phyloP scores from a whole-genome alignment of 2,113 vertebrate genomes.

The Gobio gobio region DNA sequence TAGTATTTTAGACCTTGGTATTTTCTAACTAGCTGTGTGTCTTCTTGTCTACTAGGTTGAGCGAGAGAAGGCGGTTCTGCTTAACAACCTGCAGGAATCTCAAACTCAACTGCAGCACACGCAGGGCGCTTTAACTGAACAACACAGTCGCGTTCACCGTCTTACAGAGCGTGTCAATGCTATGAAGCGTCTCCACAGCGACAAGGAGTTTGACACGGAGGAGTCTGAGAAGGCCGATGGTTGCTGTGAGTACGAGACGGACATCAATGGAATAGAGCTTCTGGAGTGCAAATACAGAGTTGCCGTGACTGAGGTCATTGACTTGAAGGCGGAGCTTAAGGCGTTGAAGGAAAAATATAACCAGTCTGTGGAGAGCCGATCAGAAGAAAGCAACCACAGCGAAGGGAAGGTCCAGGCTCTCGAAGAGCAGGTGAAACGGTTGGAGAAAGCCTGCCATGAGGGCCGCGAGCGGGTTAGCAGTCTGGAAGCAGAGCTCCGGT shows the following conservation, averaged over 20 bases:
- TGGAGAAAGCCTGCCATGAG: conserved; percentile 86
- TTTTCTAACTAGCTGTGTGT: conserved; percentile 7
- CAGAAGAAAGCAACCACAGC: conserved; percentile 83
- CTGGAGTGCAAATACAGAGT: conserved; percentile 97
- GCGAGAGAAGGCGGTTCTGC: conserved; percentile 88
- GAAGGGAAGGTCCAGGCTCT: conserved; percentile 83
- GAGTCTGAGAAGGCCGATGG: conserved; percentile 85
- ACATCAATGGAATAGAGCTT: conserved; percentile 90
- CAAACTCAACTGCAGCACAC: conserved; percentile 96
- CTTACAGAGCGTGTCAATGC: conserved; percentile 87
- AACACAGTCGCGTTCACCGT: conserved; percentile 86
- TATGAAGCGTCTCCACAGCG: conserved; percentile 83
- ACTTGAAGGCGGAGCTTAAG: conserved; percentile 97
- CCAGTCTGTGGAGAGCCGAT: conserved; percentile 87
- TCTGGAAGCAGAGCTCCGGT: conserved; percentile 89
- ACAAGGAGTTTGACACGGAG: conserved; percentile 84
- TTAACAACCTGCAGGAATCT: conserved; percentile 92
- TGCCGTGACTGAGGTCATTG: conserved; percentile 95
- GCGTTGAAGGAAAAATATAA: conserved; percentile 95
- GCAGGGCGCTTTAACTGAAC: conserved; percentile 91
- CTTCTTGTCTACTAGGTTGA: conserved; percentile 82
- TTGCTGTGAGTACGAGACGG: conserved; percentile 82
- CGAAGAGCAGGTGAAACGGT: conserved; percentile 81
- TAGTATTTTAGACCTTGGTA: background rate
- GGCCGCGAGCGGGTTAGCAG: conserved; percentile 81